A percentile compares a stretch with the other conserved stretches of the same genome.
phyloP scores from a whole-genome alignment of 2,888 invertebrate genomes.

The Xestia c-nigrum region DNA sequence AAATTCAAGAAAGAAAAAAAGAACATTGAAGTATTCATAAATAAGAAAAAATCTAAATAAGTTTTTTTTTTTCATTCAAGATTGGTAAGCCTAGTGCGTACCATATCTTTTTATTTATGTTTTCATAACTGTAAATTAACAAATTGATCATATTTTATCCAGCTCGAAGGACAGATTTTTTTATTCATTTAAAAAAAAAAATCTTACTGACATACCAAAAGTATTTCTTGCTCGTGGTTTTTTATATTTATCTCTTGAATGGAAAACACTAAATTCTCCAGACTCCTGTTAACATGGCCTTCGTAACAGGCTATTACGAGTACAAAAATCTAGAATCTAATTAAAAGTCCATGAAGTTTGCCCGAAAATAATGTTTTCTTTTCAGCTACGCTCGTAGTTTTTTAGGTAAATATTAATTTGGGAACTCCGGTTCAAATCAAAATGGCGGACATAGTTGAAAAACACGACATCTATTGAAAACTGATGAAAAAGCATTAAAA shows the following conservation, averaged over 20 bases:
- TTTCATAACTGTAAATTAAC: no score
- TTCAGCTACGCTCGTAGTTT: neutral
- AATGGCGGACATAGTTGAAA: slow-evolving; percentile 9
- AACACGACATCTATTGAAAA: neutral
- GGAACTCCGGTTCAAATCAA: slow-evolving; percentile 28
- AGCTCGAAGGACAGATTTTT: neutral
- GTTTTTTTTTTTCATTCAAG: no score
- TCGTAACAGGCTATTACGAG: neutral
- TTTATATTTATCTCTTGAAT: neutral
- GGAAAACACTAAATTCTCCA: neutral
- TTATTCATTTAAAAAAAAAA: neutral
- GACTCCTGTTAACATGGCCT: neutral
- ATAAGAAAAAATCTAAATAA: no score
- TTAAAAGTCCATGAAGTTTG: slow-evolving; percentile 11
- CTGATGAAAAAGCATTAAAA: neutral
- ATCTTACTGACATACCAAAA: neutral
- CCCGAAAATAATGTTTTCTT: slow-evolving; percentile 9
- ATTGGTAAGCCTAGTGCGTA: no score
- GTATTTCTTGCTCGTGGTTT: neutral
- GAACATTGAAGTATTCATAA: no score
- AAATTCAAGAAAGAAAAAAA: neutral
- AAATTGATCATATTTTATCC: neutral
- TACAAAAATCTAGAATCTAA: slow-evolving; percentile 3
- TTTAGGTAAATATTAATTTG: slow-evolving; percentile 31
- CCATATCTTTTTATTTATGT: no score